Evolutionary conservation across 2,113 vertebrate genomes (phyloP).

Genomic region (Gymnorhina tibicen): DNA sequence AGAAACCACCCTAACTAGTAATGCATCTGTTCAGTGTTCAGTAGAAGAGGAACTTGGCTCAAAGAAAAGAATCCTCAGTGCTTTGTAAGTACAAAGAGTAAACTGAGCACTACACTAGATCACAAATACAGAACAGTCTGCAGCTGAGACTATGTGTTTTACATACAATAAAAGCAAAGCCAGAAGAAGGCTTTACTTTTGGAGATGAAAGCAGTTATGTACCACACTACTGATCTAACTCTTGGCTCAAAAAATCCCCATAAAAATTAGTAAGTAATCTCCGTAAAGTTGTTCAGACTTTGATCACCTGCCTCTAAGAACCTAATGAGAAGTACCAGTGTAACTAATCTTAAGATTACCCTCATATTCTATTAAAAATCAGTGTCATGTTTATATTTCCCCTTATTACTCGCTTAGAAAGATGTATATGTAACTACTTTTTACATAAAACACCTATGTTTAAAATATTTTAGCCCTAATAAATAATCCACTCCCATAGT

Average conservation of each 20-base stretch:
- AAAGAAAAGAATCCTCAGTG: background rate
- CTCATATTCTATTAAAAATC: background rate
- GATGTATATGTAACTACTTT: background rate
- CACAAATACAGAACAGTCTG: background rate
- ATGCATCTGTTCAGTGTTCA: background rate
- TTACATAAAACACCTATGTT: background rate
- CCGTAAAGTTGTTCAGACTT: background rate
- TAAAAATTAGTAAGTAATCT: background rate
- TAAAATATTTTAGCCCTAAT: background rate
- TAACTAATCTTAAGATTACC: background rate
- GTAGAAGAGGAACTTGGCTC: background rate
- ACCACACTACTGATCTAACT: background rate
- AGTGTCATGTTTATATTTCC: background rate
- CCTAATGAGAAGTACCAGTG: background rate
- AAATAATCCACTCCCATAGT: background rate
- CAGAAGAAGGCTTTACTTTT: background rate
- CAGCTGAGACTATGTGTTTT: background rate
- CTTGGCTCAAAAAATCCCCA: background rate
- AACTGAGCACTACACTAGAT: background rate
- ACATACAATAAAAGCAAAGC: background rate
- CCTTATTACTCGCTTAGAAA: background rate
- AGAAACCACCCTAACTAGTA: background rate
- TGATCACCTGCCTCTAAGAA: background rate
- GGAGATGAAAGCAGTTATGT: background rate
- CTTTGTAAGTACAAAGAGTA: background rate